phyloP scores from a whole-genome alignment of 2,797 vertebrate species.

The Rhyacichthys aspro region DNA sequence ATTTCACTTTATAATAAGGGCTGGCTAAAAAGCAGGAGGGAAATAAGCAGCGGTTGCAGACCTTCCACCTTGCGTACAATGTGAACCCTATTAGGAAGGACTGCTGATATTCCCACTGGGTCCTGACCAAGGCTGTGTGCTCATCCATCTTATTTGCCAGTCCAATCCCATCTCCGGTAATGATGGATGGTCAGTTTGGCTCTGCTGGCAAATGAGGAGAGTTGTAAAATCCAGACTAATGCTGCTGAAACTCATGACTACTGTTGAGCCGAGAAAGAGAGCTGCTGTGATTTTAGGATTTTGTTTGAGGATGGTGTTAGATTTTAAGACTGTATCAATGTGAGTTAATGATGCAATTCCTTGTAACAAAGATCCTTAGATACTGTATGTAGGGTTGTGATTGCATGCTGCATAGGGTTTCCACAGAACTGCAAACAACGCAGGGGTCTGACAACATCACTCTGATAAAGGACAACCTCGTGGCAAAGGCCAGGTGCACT shows the following conservation, averaged over 20 bases:
- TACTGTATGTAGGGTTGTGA: slow-evolving; percentile 9
- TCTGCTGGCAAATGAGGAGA: slow-evolving; percentile 10
- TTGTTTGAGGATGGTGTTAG: not conserved
- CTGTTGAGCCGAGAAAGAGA: slow-evolving; percentile 1
- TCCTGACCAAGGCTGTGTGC: slow-evolving; percentile 1
- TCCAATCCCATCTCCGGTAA: slow-evolving; percentile 15
- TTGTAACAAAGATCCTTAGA: slow-evolving; percentile 42
- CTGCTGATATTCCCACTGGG: slow-evolving; percentile 15
- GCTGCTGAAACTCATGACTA: not conserved
- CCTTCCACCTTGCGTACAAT: not conserved
- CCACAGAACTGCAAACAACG: not conserved
- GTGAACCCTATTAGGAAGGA: slow-evolving; percentile 2
- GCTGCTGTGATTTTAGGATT: not conserved
- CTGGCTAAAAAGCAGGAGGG: slow-evolving; percentile 8
- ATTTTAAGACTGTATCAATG: slow-evolving; percentile 8
- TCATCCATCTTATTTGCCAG: slow-evolving; percentile 33
- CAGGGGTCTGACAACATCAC: slow-evolving; percentile 1
- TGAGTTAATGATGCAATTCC: slow-evolving; percentile 57
- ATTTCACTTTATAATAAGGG: not conserved
- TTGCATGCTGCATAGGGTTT: not conserved
- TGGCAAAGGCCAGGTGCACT: slow-evolving; percentile 2
- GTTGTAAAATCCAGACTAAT: slow-evolving; percentile 6
- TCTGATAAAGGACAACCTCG: slow-evolving; percentile 11
- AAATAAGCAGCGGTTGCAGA: not conserved
- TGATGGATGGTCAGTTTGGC: slow-evolving; percentile 25